These are phyloP conservation scores for Cisticola juncidis DNA, from an alignment of 2,113 vertebrate species.

Conservation along the genomic window DNA sequence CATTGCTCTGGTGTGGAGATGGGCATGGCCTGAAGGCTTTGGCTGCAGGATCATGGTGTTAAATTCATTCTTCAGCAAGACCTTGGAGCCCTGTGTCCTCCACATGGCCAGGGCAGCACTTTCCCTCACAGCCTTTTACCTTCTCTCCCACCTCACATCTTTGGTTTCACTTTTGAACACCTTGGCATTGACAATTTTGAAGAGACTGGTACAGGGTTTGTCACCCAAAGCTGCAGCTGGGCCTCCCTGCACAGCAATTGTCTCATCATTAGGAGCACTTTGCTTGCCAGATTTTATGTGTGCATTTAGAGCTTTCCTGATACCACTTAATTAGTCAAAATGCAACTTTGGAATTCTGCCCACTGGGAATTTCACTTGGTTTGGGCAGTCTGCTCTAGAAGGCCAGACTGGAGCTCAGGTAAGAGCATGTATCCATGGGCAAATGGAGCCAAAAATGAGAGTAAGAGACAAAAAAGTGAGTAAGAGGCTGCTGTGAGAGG, in stretches of 20 bases:
- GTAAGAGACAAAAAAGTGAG: not conserved
- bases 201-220: not conserved
- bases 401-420: constrained; percentile 7
- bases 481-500: not conserved
- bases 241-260: constrained; percentile 23
- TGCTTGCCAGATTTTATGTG: constrained; percentile 54
- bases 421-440: not conserved
- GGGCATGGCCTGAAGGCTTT: not conserved
- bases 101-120: not conserved
- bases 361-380: constrained; percentile 17
- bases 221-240: constrained; percentile 16
- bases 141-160: not conserved
- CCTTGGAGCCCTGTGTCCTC: not conserved
- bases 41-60: not conserved
- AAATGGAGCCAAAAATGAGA: not conserved
- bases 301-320: constrained; percentile 62
- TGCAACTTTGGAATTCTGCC: constrained; percentile 60
- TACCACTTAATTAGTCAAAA: constrained; percentile 70
- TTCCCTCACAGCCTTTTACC: not conserved
- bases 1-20: not conserved
- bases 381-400: not conserved
- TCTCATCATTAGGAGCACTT: constrained; percentile 41
- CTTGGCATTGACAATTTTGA: constrained; percentile 14
- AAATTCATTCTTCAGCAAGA: not conserved
- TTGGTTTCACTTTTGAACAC: not conserved